Evolutionary conservation across 2,797 vertebrate genomes (phyloP), one percentile per base, ranked within the genome.

Genomic region (Danio kyathit): DNA sequence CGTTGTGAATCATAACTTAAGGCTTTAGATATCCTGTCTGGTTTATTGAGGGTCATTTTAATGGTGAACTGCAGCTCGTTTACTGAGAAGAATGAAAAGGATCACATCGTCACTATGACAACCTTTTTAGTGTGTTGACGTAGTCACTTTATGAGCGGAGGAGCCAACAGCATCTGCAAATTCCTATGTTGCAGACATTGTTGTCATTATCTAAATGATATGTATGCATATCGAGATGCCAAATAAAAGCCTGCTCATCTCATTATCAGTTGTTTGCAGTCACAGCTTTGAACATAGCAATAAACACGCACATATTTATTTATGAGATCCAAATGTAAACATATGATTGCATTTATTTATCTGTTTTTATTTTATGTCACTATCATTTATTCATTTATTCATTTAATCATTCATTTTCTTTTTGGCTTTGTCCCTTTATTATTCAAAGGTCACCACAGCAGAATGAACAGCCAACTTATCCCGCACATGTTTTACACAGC

Each of bases 51-150:
- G 19, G 54, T 56, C 10, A 21, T 44, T 56, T 17, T 52, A 73
- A 66, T 5, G 60, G 8, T 51, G 12, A 73, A 40, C 51, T 76
- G 66, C 66, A 70, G 60, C 14, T 17, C n/a, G 64, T 40, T 63
- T 38, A 9, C 17, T 43, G 40, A 71, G 17, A 43, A 61, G 14
- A 67, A 46, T 52, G 5, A 63, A 21, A 52, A 63, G 10, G 21
- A 48, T 76, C 17, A 49, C 6, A 9, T 80, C 70, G 76, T 83
- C 74, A 40, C 78, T 74, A 84, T 81, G 74, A 79, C 83, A 72
- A 82, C 41, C 69, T 54, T 6, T 59, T 52, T 49, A 67, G 52
- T 38, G 19, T 77, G 67, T 75, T 82, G 82, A 65, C 65, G 56
- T 59, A 76, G 19, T 44, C 5, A 0, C 13, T 70, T 65, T 51